phyloP scores from a whole-genome alignment of 2,888 invertebrate genomes.

The Drosophila phalerata region DNA sequence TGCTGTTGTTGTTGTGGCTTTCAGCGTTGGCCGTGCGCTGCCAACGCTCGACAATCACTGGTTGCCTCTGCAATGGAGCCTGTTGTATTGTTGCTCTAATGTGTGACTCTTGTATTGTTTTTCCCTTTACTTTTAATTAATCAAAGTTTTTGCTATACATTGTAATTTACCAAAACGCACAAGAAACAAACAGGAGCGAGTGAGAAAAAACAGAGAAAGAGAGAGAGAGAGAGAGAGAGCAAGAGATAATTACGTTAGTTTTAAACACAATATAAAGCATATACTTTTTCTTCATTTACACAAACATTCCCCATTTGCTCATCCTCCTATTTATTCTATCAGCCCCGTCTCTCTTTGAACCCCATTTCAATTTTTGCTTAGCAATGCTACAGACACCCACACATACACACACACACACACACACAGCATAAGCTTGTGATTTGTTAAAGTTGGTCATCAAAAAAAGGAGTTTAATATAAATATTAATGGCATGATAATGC shows the following conservation, averaged over 20 bases:
- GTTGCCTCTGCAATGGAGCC: conserved; percentile 10
- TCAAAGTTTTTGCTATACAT: conserved; percentile 68
- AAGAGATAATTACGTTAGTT: conserved; percentile 71
- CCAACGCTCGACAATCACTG: conserved; percentile 34
- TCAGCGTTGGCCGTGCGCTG: conserved; percentile 21
- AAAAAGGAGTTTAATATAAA: background rate
- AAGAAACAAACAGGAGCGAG: conserved; percentile 6
- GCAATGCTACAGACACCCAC: conserved; percentile 18
- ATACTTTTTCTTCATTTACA: conserved; percentile 27
- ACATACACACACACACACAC: conserved; percentile 5
- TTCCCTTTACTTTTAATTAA: conserved; percentile 69
- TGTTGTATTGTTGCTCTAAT: conserved; percentile 17
- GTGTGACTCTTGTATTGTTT: conserved; percentile 33
- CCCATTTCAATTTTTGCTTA: conserved; percentile 36
- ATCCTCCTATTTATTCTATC: too few species aligned
- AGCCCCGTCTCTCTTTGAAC: background rate
- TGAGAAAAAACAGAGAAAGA: conserved; percentile 10
- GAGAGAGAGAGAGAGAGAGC: conserved; percentile 12
- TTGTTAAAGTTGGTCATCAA: background rate
- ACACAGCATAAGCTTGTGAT: background rate
- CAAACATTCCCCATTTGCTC: background rate
- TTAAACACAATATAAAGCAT: conserved; percentile 40
- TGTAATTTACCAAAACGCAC: conserved; percentile 49
- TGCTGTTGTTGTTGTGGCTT: conserved; percentile 8
- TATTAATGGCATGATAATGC: background rate